Percentiles rank a stretch among this genome's conserved stretches.
Conservation (phyloP, 2,888 invertebrate genomes). For the Andrena trimmerana region DNA sequence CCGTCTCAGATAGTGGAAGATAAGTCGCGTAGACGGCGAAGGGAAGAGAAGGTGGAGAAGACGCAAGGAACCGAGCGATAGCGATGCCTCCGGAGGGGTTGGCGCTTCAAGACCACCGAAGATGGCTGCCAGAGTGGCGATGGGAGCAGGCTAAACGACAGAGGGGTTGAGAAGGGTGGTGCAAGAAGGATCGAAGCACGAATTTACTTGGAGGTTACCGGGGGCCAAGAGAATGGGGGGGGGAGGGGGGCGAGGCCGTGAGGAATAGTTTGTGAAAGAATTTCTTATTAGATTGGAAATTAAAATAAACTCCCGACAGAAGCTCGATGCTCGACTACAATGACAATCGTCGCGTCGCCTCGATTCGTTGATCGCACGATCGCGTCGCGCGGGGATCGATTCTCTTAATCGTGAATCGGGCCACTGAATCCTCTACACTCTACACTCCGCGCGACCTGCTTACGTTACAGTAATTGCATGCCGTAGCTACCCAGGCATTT, state of each 20-base stretch:
- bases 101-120: conserved; percentile 29
- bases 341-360: conserved; percentile 56
- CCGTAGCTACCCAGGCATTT: conserved; percentile 15
- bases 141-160: conserved; percentile 40
- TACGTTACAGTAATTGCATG: conserved; percentile 51
- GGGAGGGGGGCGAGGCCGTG: not conserved
- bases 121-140: conserved; percentile 49
- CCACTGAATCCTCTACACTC: conserved; percentile 12
- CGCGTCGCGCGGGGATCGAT: conserved; percentile 45
- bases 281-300: conserved; percentile 82
- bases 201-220: conserved; percentile 64
- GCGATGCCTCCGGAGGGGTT: conserved; percentile 41
- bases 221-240: conserved; percentile 19
- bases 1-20: conserved; percentile 74
- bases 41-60: conserved; percentile 34
- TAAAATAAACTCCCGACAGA: conserved; percentile 71
- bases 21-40: conserved; percentile 72
- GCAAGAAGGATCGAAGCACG: conserved; percentile 60
- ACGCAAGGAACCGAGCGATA: conserved; percentile 52
- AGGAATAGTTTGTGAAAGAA: conserved; percentile 73
- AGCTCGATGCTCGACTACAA: conserved; percentile 43
- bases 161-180: conserved; percentile 8
- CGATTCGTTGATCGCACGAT: conserved; percentile 44
- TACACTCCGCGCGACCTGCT: not conserved
- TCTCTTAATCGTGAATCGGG: conserved; percentile 20